Percentiles rank a stretch among this genome's conserved stretches.
Conservation (phyloP, 1,140 invertebrate species). For the Cyphomyrmex costatus region DNA sequence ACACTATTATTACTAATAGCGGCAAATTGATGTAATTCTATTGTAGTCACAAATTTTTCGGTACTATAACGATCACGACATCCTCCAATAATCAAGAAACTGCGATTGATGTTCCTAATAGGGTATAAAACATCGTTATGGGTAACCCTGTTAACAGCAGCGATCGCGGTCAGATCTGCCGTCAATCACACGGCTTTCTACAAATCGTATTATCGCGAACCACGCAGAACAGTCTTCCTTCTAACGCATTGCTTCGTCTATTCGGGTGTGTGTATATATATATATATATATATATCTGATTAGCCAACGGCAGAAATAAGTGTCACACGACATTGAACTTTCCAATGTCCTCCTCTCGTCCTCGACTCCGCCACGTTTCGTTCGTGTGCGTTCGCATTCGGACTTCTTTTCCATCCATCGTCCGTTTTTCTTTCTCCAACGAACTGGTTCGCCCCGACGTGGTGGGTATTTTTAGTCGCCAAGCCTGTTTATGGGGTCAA, state of each 20-base stretch:
- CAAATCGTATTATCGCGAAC: conserved; percentile 23
- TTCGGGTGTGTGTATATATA: neutral
- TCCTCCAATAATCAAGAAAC: conserved; percentile 11
- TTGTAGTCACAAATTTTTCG: neutral
- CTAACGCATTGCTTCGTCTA: neutral
- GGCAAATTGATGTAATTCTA: neutral
- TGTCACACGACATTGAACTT: conserved; percentile 64
- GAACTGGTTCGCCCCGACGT: conserved; percentile 76
- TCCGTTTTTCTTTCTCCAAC: conserved; percentile 57
- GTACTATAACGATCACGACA: neutral
- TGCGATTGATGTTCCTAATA: conserved; percentile 16
- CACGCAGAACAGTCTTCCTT: conserved; percentile 25
- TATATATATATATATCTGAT: conserved; percentile 16
- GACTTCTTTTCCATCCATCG: conserved; percentile 56
- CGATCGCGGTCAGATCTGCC: conserved; percentile 45
- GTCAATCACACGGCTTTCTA: conserved; percentile 55
- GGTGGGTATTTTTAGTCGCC: conserved; percentile 77
- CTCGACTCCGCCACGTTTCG: neutral
- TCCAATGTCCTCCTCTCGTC: conserved; percentile 9
- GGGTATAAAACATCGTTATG: neutral
- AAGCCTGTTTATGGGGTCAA: conserved; percentile 79
- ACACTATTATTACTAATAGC: neutral
- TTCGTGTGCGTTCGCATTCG: conserved; percentile 20
- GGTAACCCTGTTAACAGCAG: conserved; percentile 22
- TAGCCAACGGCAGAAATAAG: conserved; percentile 34